phyloP scores from a whole-genome alignment of 2,797 vertebrate species.

The Vultur gryphus region DNA sequence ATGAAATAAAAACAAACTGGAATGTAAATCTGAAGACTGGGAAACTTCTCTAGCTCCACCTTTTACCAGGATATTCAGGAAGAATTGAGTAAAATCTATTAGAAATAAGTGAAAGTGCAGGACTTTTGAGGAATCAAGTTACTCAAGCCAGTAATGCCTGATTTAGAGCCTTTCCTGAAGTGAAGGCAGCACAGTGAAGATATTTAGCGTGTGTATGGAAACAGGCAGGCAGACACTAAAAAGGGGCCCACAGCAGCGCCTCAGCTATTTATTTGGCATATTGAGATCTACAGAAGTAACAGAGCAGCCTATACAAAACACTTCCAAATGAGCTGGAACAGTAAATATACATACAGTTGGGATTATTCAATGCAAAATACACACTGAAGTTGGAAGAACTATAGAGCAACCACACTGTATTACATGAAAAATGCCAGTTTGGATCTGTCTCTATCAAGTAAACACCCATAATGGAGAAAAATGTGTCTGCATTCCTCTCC shows the following conservation, averaged over 20 bases:
- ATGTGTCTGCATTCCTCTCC: background rate
- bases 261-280: background rate
- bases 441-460: accelerated
- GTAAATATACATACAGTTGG: background rate
- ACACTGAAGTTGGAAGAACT: background rate
- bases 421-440: background rate
- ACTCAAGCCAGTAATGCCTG: background rate
- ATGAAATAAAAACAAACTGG: background rate
- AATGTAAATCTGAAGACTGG: background rate
- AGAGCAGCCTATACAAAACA: background rate
- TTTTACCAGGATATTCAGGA: background rate
- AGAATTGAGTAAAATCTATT: background rate
- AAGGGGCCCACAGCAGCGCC: background rate
- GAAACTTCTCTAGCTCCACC: background rate
- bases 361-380: background rate
- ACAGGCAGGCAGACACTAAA: background rate
- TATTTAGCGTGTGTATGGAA: background rate
- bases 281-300: background rate
- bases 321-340: background rate
- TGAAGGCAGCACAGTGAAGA: background rate
- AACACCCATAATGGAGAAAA: background rate
- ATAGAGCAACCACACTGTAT: background rate
- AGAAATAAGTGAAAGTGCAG: background rate
- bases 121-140: background rate
- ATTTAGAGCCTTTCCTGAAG: background rate